Conservation (phyloP, 1,140 invertebrate genomes). For the Uloborus diversus region DNA sequence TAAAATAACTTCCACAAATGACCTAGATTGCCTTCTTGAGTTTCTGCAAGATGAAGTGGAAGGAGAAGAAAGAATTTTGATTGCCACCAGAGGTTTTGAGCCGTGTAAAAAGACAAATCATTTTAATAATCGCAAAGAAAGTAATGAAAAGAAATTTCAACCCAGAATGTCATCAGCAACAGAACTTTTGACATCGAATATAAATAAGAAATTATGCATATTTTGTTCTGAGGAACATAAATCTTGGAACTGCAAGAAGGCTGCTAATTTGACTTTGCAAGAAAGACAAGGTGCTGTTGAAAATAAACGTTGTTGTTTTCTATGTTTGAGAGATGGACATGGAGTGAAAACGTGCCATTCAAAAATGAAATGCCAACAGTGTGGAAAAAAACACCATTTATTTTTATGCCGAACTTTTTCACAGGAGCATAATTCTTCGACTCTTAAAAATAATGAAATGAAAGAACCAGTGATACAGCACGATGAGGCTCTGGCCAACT, state of each 20-base stretch:
- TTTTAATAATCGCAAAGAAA: neutral
- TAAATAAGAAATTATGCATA: constrained; percentile 1
- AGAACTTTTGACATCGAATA: neutral
- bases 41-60: neutral
- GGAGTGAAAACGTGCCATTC: neutral
- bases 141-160: neutral
- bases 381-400: constrained; percentile 1
- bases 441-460: neutral
- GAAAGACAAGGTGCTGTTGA: neutral
- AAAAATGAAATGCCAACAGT: neutral
- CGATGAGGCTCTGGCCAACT: constrained; percentile 1
- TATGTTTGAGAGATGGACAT: neutral
- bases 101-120: neutral
- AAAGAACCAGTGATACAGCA: neutral
- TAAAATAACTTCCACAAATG: neutral
- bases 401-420: constrained; percentile 1
- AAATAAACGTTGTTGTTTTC: constrained; percentile 9
- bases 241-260: neutral
- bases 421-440: neutral
- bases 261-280: neutral
- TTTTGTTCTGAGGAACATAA: neutral
- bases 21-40: neutral
- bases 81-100: neutral
- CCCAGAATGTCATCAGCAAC: neutral
- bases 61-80: neutral